These are phyloP conservation scores for Myotis planiceps DNA, from an alignment of 2,797 vertebrate genomes.

Conservation along the genomic window DNA sequence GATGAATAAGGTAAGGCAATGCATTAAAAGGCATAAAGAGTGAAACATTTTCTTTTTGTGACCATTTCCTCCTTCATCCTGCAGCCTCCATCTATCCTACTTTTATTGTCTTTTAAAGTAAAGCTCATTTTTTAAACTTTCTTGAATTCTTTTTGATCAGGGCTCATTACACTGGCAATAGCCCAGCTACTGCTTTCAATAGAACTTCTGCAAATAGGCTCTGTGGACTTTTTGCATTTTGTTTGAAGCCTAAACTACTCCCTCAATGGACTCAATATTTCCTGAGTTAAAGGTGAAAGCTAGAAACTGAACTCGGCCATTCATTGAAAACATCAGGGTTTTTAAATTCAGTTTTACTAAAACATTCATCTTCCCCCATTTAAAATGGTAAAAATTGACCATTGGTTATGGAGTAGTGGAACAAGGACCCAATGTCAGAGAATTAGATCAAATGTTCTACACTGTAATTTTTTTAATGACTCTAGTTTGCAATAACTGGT, in stretches of 20 bases:
- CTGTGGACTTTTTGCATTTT: constrained; percentile 34
- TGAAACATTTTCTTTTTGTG: constrained; percentile 46
- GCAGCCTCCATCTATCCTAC: background rate
- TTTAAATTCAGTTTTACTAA: constrained; percentile 17
- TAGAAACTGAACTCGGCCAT: background rate
- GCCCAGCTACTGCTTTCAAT: constrained; percentile 8
- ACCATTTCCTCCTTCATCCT: background rate
- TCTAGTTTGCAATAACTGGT: background rate
- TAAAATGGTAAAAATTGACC: background rate
- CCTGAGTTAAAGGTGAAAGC: constrained; percentile 53
- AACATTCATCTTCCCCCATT: background rate
- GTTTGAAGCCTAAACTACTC: constrained; percentile 62
- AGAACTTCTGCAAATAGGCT: background rate
- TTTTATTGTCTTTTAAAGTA: constrained; percentile 65
- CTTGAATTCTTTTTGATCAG: constrained; percentile 52
- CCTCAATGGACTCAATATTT: constrained; percentile 36
- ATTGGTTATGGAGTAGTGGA: background rate
- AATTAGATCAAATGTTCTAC: background rate
- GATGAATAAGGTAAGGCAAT: background rate
- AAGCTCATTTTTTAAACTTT: constrained; percentile 49
- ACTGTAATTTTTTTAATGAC: background rate
- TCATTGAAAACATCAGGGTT: background rate
- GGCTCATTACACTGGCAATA: constrained; percentile 15
- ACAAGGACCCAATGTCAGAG: background rate
- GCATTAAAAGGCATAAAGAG: background rate